Evolutionary conservation across 2,113 vertebrate species (phyloP).

Genomic region (Mola mola): DNA sequence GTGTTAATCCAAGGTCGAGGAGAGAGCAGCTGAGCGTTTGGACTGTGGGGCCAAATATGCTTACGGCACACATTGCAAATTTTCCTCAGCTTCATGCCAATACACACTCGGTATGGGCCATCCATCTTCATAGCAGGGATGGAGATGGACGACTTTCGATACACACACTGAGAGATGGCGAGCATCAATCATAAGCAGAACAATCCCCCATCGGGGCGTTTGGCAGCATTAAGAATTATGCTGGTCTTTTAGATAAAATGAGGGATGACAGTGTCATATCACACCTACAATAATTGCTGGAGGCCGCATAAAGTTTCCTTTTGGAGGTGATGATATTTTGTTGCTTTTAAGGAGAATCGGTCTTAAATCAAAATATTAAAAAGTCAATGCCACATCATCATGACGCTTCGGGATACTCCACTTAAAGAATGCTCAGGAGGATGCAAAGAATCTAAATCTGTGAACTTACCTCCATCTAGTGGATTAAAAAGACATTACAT

Average conservation of each 20-base stretch:
- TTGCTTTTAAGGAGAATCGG: background rate
- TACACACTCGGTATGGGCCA: slow-evolving; percentile 36
- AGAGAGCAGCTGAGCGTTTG: slow-evolving; percentile 33
- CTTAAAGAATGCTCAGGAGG: background rate
- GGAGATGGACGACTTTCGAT: slow-evolving; percentile 8
- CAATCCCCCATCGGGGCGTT: slow-evolving; percentile 7
- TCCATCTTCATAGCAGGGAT: slow-evolving; percentile 45
- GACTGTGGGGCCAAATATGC: slow-evolving; percentile 50
- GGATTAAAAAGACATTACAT: slow-evolving; percentile 10
- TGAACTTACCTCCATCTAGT: slow-evolving; percentile 61
- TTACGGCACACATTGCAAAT: slow-evolving; percentile 51
- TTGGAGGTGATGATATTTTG: background rate
- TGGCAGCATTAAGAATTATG: slow-evolving; percentile 27
- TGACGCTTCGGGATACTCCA: background rate
- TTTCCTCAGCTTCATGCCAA: slow-evolving; percentile 38
- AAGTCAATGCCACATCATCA: too few species aligned
- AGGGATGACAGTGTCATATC: slow-evolving; percentile 30
- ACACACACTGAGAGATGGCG: slow-evolving; percentile 3
- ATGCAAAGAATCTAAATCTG: background rate
- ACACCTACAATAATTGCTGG: too few species aligned
- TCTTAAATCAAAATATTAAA: too few species aligned
- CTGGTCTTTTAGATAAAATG: slow-evolving; percentile 40
- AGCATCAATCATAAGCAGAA: slow-evolving; percentile 35
- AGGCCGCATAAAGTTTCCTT: too few species aligned
- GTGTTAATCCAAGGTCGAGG: slow-evolving; percentile 64